Conservation (phyloP, 2,797 vertebrate genomes). For the Sparidentex hasta region DNA sequence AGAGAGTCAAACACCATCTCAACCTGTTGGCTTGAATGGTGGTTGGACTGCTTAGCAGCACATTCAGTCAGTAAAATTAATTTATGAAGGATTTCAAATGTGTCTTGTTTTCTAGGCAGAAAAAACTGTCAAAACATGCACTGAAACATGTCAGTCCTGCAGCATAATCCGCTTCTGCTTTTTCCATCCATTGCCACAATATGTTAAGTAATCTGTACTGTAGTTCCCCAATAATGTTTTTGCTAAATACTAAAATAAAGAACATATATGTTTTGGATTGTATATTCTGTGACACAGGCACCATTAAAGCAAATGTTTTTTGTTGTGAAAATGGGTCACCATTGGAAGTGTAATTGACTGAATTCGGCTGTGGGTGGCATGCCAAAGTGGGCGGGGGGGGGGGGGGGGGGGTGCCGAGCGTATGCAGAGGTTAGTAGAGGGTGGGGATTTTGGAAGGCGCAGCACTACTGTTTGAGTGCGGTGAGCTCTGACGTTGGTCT, state of each 20-base stretch:
- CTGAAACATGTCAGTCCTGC: neutral
- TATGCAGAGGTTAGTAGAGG: conserved; percentile 25
- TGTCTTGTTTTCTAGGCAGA: neutral
- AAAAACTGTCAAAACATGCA: neutral
- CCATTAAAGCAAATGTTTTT: neutral
- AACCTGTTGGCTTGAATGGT: neutral
- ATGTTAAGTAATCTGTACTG: neutral
- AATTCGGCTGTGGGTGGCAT: conserved; percentile 48
- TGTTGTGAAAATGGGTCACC: neutral
- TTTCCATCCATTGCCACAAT: neutral
- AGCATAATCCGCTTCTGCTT: neutral
- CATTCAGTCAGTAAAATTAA: neutral
- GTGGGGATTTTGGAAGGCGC: conserved; percentile 45
- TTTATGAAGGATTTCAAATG: neutral
- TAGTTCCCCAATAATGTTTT: neutral
- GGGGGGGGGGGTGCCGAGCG: conserved; percentile 24
- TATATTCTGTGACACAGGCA: neutral
- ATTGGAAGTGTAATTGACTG: neutral
- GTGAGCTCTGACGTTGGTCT: conserved; percentile 76
- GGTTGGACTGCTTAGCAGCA: too few relatives aligned
- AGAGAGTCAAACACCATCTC: neutral
- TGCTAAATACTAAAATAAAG: neutral
- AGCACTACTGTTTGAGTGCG: conserved; percentile 74
- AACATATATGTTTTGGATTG: neutral
- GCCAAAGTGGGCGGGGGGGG: conserved; percentile 32